A percentile compares a stretch with the other conserved stretches of the same genome.
phyloP scores from a whole-genome alignment of 2,797 vertebrate genomes.

The Momotus momota region DNA sequence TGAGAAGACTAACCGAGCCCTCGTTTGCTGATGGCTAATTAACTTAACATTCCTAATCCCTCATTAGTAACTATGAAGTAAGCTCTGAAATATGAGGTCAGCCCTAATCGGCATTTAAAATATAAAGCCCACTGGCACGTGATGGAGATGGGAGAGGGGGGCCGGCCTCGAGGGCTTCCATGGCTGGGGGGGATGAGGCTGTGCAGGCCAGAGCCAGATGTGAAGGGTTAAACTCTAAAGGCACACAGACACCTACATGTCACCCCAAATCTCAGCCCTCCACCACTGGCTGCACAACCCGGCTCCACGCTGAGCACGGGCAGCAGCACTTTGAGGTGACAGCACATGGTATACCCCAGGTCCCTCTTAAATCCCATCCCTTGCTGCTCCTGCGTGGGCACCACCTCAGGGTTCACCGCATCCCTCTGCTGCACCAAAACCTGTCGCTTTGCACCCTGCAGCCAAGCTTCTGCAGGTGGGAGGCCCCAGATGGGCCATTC shows the following conservation, averaged over 20 bases:
- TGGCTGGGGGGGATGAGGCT: background rate
- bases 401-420: background rate
- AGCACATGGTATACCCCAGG: background rate
- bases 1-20: conserved; percentile 49
- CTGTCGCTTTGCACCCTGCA: background rate
- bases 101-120: conserved; percentile 57
- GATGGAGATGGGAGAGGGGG: background rate
- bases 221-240: background rate
- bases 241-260: accelerated
- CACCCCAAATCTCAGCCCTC: background rate
- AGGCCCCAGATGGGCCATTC: background rate
- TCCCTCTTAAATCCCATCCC: background rate
- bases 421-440: background rate
- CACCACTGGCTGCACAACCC: accelerated
- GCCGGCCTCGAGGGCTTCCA: background rate
- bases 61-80: conserved; percentile 67
- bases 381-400: no score
- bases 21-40: conserved; percentile 66
- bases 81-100: conserved; percentile 68
- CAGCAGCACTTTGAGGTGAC: background rate
- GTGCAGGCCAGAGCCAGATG: background rate
- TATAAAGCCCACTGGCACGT: conserved; percentile 38
- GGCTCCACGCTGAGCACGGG: accelerated
- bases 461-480: background rate
- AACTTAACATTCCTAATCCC: conserved; percentile 73